These are phyloP conservation scores for Lagenorhynchus albirostris DNA, from an alignment of 2,113 vertebrate species.

Conservation along the genomic window DNA sequence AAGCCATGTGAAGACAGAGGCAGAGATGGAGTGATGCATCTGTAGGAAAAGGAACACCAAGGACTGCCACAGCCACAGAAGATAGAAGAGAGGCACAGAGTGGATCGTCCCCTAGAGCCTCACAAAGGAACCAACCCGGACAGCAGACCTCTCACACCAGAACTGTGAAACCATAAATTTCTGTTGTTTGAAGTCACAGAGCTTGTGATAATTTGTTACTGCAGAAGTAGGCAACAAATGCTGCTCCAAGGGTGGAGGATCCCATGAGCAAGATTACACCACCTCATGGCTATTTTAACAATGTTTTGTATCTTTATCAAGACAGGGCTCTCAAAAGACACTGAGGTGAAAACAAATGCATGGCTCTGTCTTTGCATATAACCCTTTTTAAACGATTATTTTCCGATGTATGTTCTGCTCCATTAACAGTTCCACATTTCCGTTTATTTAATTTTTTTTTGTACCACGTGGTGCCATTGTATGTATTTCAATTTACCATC, in stretches of 20 bases:
- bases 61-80: neutral
- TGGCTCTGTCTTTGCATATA: neutral
- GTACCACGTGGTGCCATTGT: neutral
- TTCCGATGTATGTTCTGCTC: neutral
- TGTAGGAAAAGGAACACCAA: neutral
- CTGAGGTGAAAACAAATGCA: neutral
- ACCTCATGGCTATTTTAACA: neutral
- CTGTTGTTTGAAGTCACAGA: neutral
- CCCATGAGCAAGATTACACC: accelerated
- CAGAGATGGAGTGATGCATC: neutral
- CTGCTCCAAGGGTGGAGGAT: too few relatives aligned
- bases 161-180: neutral
- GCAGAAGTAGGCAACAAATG: neutral
- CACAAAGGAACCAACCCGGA: neutral
- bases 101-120: neutral
- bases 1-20: neutral
- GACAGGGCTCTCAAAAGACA: neutral
- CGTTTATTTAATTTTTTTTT: too few relatives aligned
- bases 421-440: neutral
- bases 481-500: neutral
- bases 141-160: neutral
- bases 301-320: neutral
- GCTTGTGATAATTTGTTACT: neutral
- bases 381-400: neutral
- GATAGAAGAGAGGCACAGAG: too few relatives aligned